Percentiles rank a stretch among this genome's conserved stretches.
These are phyloP conservation scores for Camelus bactrianus DNA, from an alignment of 2,113 vertebrate genomes.

Conservation along the genomic window DNA sequence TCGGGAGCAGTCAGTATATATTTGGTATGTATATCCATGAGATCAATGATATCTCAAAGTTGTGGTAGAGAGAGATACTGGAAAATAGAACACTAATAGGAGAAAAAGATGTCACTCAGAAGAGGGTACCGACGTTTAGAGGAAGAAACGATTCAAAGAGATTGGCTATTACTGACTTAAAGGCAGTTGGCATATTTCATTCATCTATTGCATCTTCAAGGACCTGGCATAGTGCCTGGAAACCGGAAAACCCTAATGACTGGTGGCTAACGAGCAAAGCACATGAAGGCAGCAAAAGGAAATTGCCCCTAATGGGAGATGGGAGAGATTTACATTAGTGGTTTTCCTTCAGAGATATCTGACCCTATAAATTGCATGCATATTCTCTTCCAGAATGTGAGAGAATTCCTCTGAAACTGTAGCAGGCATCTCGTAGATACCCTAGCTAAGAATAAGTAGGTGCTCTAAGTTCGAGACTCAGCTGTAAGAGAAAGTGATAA, in stretches of 20 bases:
- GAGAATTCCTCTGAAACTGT: not conserved
- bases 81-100: not conserved
- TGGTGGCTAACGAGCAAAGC: not conserved
- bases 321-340: not conserved
- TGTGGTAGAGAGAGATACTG: not conserved
- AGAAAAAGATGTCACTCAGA: not conserved
- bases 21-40: not conserved
- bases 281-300: not conserved
- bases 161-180: not conserved
- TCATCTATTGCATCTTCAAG: not conserved
- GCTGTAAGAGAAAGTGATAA: not conserved
- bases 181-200: not conserved
- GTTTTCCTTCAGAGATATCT: not conserved
- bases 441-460: not conserved
- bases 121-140: not conserved
- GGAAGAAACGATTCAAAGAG: not conserved
- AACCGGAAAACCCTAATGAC: not conserved
- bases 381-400: not conserved
- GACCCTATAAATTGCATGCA: not conserved
- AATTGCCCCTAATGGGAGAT: not conserved
- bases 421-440: not conserved
- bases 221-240: not conserved
- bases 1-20: not conserved
- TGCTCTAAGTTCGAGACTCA: not conserved
- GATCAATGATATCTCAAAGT: not conserved